A percentile compares a stretch with the other conserved stretches of the same genome.
These are phyloP conservation scores for Priocnemis perturbator DNA, from an alignment of 2,888 invertebrate species.

Conservation along the genomic window DNA sequence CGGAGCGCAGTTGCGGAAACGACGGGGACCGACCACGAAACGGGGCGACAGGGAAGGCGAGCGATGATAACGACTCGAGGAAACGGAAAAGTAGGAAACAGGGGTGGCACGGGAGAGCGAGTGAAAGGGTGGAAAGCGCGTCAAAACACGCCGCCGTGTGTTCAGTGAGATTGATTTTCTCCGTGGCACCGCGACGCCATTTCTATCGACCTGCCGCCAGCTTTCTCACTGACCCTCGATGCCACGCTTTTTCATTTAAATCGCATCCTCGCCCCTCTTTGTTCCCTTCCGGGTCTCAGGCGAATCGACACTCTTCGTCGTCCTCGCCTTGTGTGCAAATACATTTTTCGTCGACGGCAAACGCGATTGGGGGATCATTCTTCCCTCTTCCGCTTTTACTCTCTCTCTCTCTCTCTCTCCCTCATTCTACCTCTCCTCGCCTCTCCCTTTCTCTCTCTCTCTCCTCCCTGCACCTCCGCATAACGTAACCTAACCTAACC, in stretches of 20 bases:
- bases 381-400: background rate
- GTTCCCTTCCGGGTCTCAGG: background rate
- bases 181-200: constrained; percentile 69
- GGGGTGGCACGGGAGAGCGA: constrained; percentile 6
- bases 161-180: constrained; percentile 70
- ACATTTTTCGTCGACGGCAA: background rate
- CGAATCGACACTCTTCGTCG: background rate
- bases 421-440: background rate
- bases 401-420: background rate
- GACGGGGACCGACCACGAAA: too few relatives aligned
- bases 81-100: constrained; percentile 10
- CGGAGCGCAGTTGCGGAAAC: too few relatives aligned
- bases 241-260: constrained; percentile 52
- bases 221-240: constrained; percentile 51
- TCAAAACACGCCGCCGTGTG: constrained; percentile 65
- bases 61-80: too few relatives aligned
- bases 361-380: background rate
- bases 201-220: constrained; percentile 69
- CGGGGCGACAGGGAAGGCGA: too few relatives aligned
- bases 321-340: constrained; percentile 7
- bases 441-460: background rate
- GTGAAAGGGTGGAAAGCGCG: constrained; percentile 39
- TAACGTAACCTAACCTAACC: too few relatives aligned
- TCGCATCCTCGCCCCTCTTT: constrained; percentile 22
- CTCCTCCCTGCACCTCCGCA: constrained; percentile 4